phyloP scores from a whole-genome alignment of 2,888 invertebrate species.

The Mesorhabditis belari region DNA sequence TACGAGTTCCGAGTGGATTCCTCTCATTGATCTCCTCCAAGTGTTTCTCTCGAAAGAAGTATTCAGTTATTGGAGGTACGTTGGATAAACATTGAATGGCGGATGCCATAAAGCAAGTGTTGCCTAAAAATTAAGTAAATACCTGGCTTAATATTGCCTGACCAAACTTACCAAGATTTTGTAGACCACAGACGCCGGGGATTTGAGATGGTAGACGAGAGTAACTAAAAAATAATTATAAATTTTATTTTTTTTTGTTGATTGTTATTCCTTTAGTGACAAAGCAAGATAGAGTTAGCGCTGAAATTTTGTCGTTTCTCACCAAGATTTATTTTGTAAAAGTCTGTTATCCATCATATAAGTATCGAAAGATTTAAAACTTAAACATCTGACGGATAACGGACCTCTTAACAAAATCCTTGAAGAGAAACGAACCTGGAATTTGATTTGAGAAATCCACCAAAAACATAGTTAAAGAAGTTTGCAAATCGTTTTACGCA shows the following conservation, averaged over 20 bases:
- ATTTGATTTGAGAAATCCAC: no score
- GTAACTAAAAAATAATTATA: no score
- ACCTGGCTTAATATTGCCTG: no score
- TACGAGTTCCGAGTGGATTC: slow-evolving; percentile 61
- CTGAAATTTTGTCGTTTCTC: not conserved
- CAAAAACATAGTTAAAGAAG: not conserved
- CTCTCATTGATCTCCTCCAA: slow-evolving; percentile 59
- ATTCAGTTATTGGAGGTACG: slow-evolving; percentile 59
- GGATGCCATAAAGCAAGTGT: slow-evolving; percentile 92
- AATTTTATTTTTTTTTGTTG: no score
- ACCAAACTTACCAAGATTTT: slow-evolving; percentile 69
- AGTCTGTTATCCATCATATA: slow-evolving; percentile 3
- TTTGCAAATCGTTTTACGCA: not conserved
- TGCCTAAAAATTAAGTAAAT: slow-evolving; percentile 53
- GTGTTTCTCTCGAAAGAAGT: slow-evolving; percentile 58
- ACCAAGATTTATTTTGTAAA: not conserved
- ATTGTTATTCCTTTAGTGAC: not conserved
- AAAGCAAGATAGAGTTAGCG: not conserved
- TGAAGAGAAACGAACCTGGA: not conserved
- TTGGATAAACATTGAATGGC: slow-evolving; percentile 65
- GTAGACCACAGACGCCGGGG: slow-evolving; percentile 63
- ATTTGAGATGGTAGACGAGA: not conserved
- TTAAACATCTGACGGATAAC: not conserved
- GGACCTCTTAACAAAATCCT: not conserved
- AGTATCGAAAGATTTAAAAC: not conserved